Evolutionary conservation across 2,113 vertebrate species (phyloP).

Genomic region (Bubo bubo): DNA sequence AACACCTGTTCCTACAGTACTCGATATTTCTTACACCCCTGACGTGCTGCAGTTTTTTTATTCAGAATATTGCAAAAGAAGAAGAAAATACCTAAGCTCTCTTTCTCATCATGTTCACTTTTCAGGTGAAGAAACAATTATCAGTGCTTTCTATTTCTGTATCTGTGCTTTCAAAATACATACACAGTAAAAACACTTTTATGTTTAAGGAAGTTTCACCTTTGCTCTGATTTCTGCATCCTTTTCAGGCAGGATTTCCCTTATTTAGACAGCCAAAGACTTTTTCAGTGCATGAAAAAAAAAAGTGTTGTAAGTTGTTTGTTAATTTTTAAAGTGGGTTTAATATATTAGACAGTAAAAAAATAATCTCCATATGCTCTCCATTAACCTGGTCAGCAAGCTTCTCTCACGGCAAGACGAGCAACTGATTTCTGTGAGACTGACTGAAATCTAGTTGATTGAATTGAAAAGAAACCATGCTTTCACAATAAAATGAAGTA

Average conservation of each 20-base stretch:
- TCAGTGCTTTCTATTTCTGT: background rate
- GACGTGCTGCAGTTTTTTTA: background rate
- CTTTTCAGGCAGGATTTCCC: slow-evolving; percentile 46
- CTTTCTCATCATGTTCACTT: background rate
- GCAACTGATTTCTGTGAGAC: background rate
- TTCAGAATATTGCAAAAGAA: background rate
- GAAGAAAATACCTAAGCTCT: background rate
- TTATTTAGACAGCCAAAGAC: background rate
- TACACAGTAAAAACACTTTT: background rate
- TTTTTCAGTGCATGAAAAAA: background rate
- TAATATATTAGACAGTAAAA: background rate
- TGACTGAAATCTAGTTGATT: background rate
- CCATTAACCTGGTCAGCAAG: background rate
- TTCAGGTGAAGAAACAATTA: background rate
- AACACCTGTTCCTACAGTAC: background rate
- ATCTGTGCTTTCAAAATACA: background rate
- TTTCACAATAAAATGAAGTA: background rate
- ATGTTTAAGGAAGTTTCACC: slow-evolving; percentile 17
- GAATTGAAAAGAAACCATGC: background rate
- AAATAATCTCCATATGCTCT: background rate
- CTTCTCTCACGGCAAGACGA: background rate
- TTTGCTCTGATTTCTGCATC: slow-evolving; percentile 30
- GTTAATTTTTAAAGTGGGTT: background rate
- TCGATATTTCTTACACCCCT: background rate
- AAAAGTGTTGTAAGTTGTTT: background rate